phyloP scores from a whole-genome alignment of 2,888 invertebrate genomes.

The Seira sanloemensis region DNA sequence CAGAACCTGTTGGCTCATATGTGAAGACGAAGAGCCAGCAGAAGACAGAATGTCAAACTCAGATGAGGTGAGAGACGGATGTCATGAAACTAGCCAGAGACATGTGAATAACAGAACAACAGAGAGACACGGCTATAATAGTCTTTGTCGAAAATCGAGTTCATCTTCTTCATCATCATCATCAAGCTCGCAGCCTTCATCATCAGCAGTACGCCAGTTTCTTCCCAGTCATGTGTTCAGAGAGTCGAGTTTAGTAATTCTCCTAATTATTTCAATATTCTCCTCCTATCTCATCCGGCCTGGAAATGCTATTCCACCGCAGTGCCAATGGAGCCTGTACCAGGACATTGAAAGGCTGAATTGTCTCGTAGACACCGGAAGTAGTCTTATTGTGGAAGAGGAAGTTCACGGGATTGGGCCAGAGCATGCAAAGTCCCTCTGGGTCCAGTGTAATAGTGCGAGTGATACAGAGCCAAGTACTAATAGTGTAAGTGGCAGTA shows the following conservation, averaged over 20 bases:
- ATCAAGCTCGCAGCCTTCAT: not conserved
- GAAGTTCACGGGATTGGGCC: slow-evolving; percentile 73
- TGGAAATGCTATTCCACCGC: slow-evolving; percentile 69
- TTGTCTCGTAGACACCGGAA: slow-evolving; percentile 70
- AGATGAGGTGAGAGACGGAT: slow-evolving; percentile 20
- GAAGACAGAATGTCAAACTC: slow-evolving; percentile 1
- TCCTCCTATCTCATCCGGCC: slow-evolving; percentile 64
- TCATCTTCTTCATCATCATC: not conserved
- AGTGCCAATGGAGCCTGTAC: slow-evolving; percentile 72
- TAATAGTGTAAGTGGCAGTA: slow-evolving; percentile 35
- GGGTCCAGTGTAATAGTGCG: slow-evolving; percentile 68
- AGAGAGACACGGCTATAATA: not conserved
- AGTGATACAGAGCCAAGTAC: not conserved
- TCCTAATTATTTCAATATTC: slow-evolving; percentile 63
- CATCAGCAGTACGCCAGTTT: slow-evolving; percentile 30
- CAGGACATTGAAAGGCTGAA: slow-evolving; percentile 71
- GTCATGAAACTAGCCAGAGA: not conserved
- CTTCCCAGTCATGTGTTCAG: slow-evolving; percentile 69
- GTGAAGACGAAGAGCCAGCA: slow-evolving; percentile 27
- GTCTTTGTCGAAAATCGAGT: not conserved
- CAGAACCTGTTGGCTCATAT: slow-evolving; percentile 55
- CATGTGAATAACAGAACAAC: not conserved
- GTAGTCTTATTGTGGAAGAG: slow-evolving; percentile 72
- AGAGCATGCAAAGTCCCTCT: slow-evolving; percentile 72
- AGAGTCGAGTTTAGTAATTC: slow-evolving; percentile 60